Evolutionary conservation across 2,888 invertebrate species (phyloP).

Genomic region (Therioaphis trifolii): DNA sequence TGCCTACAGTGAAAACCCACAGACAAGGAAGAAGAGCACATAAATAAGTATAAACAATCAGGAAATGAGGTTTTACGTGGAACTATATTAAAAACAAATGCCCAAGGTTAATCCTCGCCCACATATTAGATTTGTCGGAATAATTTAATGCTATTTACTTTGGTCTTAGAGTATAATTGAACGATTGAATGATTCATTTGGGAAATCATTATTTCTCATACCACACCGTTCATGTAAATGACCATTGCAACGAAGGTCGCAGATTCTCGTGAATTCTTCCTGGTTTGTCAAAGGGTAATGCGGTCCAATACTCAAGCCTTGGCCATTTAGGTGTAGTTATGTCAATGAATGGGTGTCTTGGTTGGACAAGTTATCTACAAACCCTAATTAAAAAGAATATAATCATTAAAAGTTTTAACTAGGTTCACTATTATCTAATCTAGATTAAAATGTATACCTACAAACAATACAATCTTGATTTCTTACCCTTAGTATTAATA

Average conservation of each 20-base stretch:
- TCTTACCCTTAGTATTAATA: too few relatives aligned
- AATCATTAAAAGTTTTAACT: too few relatives aligned
- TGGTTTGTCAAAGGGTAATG: neutral
- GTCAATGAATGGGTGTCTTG: neutral
- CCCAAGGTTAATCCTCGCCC: slow-evolving; percentile 50
- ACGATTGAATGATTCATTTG: slow-evolving; percentile 49
- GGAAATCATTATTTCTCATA: slow-evolving; percentile 29
- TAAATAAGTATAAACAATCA: slow-evolving; percentile 21
- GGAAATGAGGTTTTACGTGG: slow-evolving; percentile 22
- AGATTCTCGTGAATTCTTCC: slow-evolving; percentile 30
- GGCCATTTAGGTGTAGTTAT: too few relatives aligned
- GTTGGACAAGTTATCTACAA: neutral
- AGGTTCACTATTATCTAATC: neutral
- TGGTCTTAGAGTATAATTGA: neutral
- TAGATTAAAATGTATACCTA: neutral
- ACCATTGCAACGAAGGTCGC: slow-evolving; percentile 20
- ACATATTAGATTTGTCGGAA: slow-evolving; percentile 23
- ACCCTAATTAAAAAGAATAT: neutral
- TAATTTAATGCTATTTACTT: slow-evolving; percentile 52
- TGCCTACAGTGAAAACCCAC: neutral
- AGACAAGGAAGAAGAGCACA: slow-evolving; percentile 1
- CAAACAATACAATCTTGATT: neutral
- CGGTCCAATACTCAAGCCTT: too few relatives aligned
- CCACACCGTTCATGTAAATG: slow-evolving; percentile 17
- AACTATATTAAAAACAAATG: slow-evolving; percentile 10